These are phyloP conservation scores for Probosciger aterrimus DNA, from an alignment of 2,113 vertebrate genomes.

Conservation along the genomic window DNA sequence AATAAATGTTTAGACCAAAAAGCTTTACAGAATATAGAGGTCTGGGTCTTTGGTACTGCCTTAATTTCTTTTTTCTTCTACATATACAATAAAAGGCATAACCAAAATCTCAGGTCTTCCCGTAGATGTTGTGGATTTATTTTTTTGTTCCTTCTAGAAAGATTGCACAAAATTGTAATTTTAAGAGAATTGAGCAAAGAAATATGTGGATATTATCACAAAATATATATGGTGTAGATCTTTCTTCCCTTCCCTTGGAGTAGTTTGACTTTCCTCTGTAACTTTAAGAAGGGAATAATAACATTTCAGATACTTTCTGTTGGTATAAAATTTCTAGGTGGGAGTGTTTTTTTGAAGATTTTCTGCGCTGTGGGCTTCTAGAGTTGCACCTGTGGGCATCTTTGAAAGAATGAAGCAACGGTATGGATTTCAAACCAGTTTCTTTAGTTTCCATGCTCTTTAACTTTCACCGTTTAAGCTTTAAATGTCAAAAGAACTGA, in stretches of 20 bases:
- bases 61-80: background rate
- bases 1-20: background rate
- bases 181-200: background rate
- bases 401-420: background rate
- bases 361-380: background rate
- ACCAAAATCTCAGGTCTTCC: background rate
- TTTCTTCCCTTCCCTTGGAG: background rate
- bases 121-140: background rate
- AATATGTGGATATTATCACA: background rate
- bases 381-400: background rate
- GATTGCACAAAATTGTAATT: background rate
- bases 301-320: background rate
- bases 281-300: background rate
- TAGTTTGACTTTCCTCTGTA: background rate
- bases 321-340: background rate
- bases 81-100: background rate
- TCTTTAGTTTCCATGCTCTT: background rate
- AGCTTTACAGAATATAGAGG: background rate
- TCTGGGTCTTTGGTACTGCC: background rate
- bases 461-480: constrained; percentile 11
- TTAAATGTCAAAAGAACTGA: constrained; percentile 12
- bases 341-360: background rate
- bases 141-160: background rate
- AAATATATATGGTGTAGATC: background rate
- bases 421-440: background rate